Conservation (phyloP, 2,888 invertebrate species). For the Hypena proboscidalis region DNA sequence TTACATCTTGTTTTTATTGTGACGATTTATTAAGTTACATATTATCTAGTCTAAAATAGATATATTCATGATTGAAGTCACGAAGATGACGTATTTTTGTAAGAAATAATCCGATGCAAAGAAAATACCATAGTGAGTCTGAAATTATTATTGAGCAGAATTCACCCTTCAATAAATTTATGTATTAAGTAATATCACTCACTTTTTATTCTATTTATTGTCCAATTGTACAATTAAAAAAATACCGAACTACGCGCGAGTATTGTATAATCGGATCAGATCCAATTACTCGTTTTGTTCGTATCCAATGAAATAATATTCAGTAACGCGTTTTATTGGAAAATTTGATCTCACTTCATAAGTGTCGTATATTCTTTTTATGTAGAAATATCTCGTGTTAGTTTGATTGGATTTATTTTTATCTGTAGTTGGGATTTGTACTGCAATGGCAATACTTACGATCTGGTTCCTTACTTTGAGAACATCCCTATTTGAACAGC, state of each 20-base stretch:
- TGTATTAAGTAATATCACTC: too few relatives aligned
- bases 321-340: constrained; percentile 19
- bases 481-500: too few relatives aligned
- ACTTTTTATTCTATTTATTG: too few relatives aligned
- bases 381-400: not conserved
- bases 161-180: too few relatives aligned
- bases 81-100: too few relatives aligned
- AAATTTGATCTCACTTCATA: constrained; percentile 12
- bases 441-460: too few relatives aligned
- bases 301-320: constrained; percentile 20
- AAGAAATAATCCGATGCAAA: too few relatives aligned
- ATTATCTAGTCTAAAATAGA: not conserved
- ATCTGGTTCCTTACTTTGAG: too few relatives aligned
- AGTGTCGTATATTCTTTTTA: constrained; percentile 15
- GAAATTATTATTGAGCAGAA: too few relatives aligned
- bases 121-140: too few relatives aligned
- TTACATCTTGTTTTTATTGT: not conserved
- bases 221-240: too few relatives aligned
- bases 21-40: not conserved
- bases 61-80: not conserved
- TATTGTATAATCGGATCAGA: constrained; percentile 16
- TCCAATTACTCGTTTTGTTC: constrained; percentile 11
- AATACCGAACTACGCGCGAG: constrained; percentile 2
- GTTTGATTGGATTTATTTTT: constrained; percentile 13
- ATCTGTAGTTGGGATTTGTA: too few relatives aligned